Base-by-base conservation (phyloP, 2,797 vertebrate genomes). In the Atherinosoma microstoma region DNA sequence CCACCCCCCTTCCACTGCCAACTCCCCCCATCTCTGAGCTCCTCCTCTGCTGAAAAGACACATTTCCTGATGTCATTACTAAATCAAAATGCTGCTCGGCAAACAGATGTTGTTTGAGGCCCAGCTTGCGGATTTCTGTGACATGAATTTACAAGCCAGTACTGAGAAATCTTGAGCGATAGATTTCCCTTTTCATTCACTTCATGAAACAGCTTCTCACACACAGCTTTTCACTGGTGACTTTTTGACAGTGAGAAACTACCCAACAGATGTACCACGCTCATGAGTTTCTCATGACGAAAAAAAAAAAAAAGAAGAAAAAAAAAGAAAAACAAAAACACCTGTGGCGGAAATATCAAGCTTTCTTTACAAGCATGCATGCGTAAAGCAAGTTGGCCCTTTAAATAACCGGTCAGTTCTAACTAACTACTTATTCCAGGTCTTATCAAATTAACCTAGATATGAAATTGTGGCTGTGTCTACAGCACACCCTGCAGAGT, bases 41-140 rank as follows among this genome's bases (percentile, higher is more conserved):
- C 91, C 92, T 91, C 91, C 92, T 75, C 72, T 84, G 74, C 89
- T 75, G 85, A 92, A 92, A 90, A 93, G 90, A 91, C 89, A 92
- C 89, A 89, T 91, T 93, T 94, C 92, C 91, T 93, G 84, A 92
- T 93, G 92, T 92, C 89, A 91, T 92, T 90, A 87, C 89, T 91
- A 92, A 93, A 93, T 94, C 89, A 92, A 92, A 94, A 92, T 64
- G 84, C 80, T 81, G 83, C 88, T 90, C 87, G 12, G 89, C 89
- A 86, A 92, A 90, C 91, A 94, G 92, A 94, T 94, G 93, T 92
- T 85, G 80, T 73, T 74, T 81, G 90, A 85, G 88, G 87, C 88
- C 71, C 75, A 75, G 81, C 87, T 81, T 87, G 81, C 84, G 87
- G 75, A 82, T 27, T 73, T 68, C 58, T 76, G 73, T 80, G 79